These are phyloP conservation scores for Idris sp. DNA, from an alignment of 1,140 invertebrate genomes.

Conservation along the genomic window DNA sequence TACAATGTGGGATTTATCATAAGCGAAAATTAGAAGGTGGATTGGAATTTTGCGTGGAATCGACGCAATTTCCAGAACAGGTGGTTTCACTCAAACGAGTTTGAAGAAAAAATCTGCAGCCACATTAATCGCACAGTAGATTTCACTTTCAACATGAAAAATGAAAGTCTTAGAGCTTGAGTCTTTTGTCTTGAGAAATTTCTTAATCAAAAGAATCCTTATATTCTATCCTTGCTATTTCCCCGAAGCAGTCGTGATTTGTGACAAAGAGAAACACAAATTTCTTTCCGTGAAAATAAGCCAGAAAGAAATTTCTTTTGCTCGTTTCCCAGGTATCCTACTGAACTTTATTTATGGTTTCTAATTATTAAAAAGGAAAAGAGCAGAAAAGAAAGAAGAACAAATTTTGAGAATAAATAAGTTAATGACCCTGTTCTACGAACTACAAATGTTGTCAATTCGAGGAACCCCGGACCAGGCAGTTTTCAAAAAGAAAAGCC, in stretches of 20 bases:
- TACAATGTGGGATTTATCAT: slow-evolving; percentile 49
- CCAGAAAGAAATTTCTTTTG: slow-evolving; percentile 3
- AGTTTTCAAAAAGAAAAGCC: slow-evolving; percentile 2
- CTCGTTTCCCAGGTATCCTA: not conserved
- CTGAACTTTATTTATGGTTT: slow-evolving; percentile 2
- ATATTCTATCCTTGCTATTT: no score
- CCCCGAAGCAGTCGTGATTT: not conserved
- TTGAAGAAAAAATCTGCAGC: no score
- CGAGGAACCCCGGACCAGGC: slow-evolving; percentile 2
- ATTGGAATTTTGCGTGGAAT: slow-evolving; percentile 43
- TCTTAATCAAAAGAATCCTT: no score
- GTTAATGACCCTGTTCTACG: slow-evolving; percentile 3
- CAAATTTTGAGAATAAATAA: no score
- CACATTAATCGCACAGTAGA: no score
- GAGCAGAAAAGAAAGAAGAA: no score
- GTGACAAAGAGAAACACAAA: not conserved
- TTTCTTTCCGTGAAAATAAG: not conserved
- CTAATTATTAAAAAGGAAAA: no score
- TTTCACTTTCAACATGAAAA: no score
- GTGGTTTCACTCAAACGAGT: no score
- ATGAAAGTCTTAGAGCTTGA: no score
- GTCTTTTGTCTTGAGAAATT: no score
- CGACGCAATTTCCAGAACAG: slow-evolving; percentile 38
- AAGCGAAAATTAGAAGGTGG: slow-evolving; percentile 49
- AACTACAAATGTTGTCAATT: not conserved